These are phyloP conservation scores for Brachycybe producta DNA, from an alignment of 2,888 invertebrate species.

Conservation along the genomic window DNA sequence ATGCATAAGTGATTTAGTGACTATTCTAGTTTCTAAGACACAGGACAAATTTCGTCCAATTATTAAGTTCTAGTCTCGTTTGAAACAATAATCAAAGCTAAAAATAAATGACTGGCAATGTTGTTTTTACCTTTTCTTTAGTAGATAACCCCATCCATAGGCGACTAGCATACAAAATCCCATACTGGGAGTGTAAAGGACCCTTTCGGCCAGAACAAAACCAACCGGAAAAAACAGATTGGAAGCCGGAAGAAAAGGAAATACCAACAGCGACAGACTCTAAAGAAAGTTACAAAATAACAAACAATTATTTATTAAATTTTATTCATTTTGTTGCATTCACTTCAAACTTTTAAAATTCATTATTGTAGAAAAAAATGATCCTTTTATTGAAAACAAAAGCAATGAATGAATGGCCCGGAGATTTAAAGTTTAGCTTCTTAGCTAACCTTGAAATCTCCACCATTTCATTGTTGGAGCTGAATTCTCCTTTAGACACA, in stretches of 20 bases:
- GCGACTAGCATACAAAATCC: constrained; percentile 80
- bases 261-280: constrained; percentile 70
- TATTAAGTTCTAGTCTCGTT: too few relatives aligned
- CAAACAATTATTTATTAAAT: neutral
- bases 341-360: too few relatives aligned
- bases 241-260: constrained; percentile 89
- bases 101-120: neutral
- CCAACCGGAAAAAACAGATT: constrained; percentile 96
- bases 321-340: neutral
- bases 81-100: neutral
- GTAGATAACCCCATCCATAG: constrained; percentile 59
- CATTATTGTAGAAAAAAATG: too few relatives aligned
- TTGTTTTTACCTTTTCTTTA: constrained; percentile 24
- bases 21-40: neutral
- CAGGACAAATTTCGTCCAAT: neutral
- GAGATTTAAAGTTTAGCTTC: too few relatives aligned
- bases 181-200: constrained; percentile 94
- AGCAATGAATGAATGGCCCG: too few relatives aligned
- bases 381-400: too few relatives aligned
- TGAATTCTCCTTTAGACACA: too few relatives aligned
- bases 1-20: neutral
- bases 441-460: too few relatives aligned
- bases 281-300: constrained; percentile 29
- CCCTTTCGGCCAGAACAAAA: constrained; percentile 89
- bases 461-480: too few relatives aligned